Evolutionary conservation across 2,888 invertebrate species (phyloP).

Genomic region (Eulithis testata): DNA sequence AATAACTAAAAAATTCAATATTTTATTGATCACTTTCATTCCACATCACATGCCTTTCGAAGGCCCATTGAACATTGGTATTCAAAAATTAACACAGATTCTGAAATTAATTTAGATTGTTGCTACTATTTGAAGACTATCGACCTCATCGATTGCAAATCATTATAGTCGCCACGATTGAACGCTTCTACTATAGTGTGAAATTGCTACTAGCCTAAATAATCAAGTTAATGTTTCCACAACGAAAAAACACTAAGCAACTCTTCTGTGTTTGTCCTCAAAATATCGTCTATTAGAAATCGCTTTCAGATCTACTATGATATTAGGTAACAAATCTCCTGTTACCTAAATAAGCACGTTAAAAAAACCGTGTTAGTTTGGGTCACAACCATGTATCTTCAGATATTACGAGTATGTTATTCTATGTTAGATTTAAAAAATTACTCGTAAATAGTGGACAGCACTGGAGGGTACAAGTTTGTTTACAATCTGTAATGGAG

Average conservation of each 20-base stretch:
- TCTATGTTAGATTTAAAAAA: background rate
- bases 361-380: background rate
- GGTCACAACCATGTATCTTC: background rate
- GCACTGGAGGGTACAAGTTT: background rate
- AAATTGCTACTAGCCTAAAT: no score
- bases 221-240: no score
- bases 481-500: background rate
- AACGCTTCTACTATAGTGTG: no score
- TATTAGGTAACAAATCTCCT: no score
- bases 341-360: no score
- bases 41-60: slow-evolving; percentile 70
- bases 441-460: background rate
- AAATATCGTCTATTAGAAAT: no score
- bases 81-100: slow-evolving; percentile 11
- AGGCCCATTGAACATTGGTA: slow-evolving; percentile 49
- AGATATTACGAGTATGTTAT: background rate
- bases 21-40: slow-evolving; percentile 73
- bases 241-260: no score
- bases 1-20: slow-evolving; percentile 61
- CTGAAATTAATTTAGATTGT: background rate
- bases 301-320: no score
- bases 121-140: no score
- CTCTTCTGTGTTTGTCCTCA: no score
- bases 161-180: no score
- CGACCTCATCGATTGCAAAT: no score